Evolutionary conservation across 2,888 invertebrate species (phyloP).

Genomic region (Clepsis dumicolana): DNA sequence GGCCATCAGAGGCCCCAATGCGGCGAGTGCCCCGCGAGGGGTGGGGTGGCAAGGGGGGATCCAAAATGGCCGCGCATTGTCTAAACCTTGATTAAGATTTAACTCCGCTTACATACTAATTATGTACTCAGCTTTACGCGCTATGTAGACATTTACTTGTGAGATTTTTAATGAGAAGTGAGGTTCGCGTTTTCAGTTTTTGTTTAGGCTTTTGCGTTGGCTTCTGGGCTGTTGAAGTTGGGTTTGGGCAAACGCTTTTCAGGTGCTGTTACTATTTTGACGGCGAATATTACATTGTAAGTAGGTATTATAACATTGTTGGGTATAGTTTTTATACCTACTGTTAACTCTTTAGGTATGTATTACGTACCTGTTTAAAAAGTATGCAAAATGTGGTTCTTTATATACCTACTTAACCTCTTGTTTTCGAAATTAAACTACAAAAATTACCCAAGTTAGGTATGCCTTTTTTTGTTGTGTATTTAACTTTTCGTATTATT

Average conservation of each 20-base stretch:
- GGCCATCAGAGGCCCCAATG: conserved; percentile 30
- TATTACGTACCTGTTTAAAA: too few species aligned
- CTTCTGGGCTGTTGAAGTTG: neutral
- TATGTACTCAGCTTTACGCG: conserved; percentile 71
- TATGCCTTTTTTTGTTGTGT: neutral
- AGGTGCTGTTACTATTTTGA: neutral
- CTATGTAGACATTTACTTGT: conserved; percentile 43
- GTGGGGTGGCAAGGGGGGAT: conserved; percentile 50
- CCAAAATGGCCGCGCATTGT: conserved; percentile 69
- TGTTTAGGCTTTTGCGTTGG: neutral
- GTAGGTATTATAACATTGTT: neutral
- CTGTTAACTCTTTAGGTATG: too few species aligned
- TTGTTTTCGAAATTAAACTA: neutral
- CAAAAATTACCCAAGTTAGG: neutral
- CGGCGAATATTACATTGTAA: too few species aligned
- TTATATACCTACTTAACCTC: neutral
- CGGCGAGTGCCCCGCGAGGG: conserved; percentile 54
- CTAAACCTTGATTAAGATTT: conserved; percentile 82
- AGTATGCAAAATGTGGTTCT: neutral
- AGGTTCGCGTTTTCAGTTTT: neutral
- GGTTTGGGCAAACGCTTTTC: neutral
- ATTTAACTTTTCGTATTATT: too few species aligned
- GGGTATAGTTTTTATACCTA: neutral
- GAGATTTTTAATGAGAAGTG: conserved; percentile 28
- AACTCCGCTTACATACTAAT: conserved; percentile 81